Base-by-base conservation (phyloP, 2,113 vertebrate species). In the Anhinga anhinga region DNA sequence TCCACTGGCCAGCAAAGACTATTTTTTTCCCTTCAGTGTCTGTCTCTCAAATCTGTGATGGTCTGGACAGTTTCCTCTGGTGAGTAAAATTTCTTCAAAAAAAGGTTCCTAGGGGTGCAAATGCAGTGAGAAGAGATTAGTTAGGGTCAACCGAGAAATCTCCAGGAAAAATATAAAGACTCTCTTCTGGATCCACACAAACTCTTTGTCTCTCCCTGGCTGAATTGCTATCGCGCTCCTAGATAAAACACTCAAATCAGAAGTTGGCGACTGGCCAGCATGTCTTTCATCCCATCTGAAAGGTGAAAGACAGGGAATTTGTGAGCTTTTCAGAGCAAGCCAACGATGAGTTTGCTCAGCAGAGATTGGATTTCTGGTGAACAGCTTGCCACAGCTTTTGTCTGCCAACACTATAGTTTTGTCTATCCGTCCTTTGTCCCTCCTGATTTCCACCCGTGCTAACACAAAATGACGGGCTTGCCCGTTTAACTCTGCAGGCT, bases 311-410 rank as follows among this genome's bases (percentile, higher is more conserved):
- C 32, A 36, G 44, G 14, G 90, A 94, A 69, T 83, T 26, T 86
- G 62, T 30, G 74, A 92, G 56, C 47, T 73, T 94, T 96, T 80
- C 95, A 95, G 95, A 95, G 80, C n/a, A 91, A 83, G n/a, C 22
- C 2, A 8, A 11, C 50, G 72, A 94, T 93, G 65, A 78, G 69
- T 85, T 87, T 81, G 53, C 72, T 95, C 79, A 85, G 50, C n/a
- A 77, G 58, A 94, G 50, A 77, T 52, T 94, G 53, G 53, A 56
- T 91, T 96, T 92, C 59, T 70, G 55, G 65, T 56, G 77, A 96
- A 81, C 36, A 92, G 65, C 69, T 86, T 96, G 63, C 58, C 42
- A 90, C 71, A 88, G 93, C 83, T 88, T 95, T 97, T 92, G 45
- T 93, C 82, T 92, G 55, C 38, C 56, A 70, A 26, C 2, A 5